These are phyloP conservation scores for Paratrypauchen microcephalus DNA, from an alignment of 2,797 vertebrate species.

Conservation along the genomic window DNA sequence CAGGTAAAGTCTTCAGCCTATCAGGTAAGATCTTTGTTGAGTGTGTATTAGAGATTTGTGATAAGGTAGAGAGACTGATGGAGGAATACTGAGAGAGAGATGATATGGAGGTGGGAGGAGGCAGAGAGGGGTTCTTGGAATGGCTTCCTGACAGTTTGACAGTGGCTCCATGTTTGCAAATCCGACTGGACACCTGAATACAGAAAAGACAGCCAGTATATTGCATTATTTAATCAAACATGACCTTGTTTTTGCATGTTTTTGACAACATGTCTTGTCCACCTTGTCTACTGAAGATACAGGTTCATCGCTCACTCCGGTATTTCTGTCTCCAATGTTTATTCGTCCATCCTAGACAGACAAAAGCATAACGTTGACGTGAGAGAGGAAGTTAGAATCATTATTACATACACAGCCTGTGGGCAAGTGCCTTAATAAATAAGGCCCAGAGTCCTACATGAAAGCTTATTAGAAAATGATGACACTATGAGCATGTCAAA, in stretches of 20 bases:
- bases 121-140: conserved; percentile 30
- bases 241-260: conserved; percentile 38
- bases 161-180: conserved; percentile 77
- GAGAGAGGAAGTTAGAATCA: conserved; percentile 20
- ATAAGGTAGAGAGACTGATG: conserved; percentile 17
- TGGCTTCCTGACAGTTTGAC: conserved; percentile 79
- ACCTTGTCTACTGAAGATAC: conserved; percentile 86
- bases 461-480: conserved; percentile 38
- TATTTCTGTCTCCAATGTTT: conserved; percentile 81
- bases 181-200: conserved; percentile 82
- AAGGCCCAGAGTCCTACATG: conserved; percentile 35
- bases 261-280: conserved; percentile 19
- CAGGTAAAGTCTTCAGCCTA: conserved; percentile 73
- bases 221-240: conserved; percentile 50
- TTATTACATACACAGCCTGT: conserved; percentile 45
- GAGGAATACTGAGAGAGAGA: conserved; percentile 35
- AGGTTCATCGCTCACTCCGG: conserved; percentile 83
- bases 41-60: conserved; percentile 29
- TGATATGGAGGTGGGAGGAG: conserved; percentile 29
- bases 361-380: conserved; percentile 15
- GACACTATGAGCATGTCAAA: conserved; percentile 16
- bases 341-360: conserved; percentile 80
- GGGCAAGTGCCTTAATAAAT: conserved; percentile 45
- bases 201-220: conserved; percentile 43
- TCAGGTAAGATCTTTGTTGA: conserved; percentile 63